Evolutionary conservation across 2,113 vertebrate genomes (phyloP).

Genomic region (Oryzias celebensis): DNA sequence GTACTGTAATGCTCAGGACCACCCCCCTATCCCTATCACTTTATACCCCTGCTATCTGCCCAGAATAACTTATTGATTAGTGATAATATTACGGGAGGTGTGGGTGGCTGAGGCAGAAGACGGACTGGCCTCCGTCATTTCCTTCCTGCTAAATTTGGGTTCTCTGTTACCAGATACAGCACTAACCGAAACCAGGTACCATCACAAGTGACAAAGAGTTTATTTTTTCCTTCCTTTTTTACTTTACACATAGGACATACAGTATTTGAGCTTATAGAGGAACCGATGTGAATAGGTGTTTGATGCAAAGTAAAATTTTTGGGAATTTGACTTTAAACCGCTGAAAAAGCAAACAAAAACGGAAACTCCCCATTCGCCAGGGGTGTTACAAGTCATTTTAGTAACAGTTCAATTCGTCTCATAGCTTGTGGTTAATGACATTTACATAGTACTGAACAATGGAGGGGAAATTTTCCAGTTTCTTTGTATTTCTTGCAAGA

Average conservation of each 20-base stretch:
- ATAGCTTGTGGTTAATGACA: no score
- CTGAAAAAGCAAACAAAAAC: slow-evolving; percentile 17
- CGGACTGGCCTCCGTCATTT: slow-evolving; percentile 74
- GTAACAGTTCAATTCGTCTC: no score
- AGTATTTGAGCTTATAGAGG: neutral
- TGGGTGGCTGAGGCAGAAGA: slow-evolving; percentile 66
- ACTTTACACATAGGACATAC: slow-evolving; percentile 1
- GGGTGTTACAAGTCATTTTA: neutral
- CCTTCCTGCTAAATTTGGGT: slow-evolving; percentile 66
- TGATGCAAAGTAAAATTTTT: slow-evolving; percentile 16
- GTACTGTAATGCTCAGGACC: slow-evolving; percentile 72
- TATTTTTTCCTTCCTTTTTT: neutral
- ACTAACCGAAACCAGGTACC: slow-evolving; percentile 55
- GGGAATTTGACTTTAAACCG: slow-evolving; percentile 15
- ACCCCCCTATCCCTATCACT: slow-evolving; percentile 57
- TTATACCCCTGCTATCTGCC: slow-evolving; percentile 67
- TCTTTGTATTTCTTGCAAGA: no score
- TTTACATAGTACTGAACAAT: no score
- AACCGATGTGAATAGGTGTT: neutral
- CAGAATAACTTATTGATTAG: slow-evolving; percentile 67
- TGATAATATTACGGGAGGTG: slow-evolving; percentile 71
- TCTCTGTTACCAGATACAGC: slow-evolving; percentile 65
- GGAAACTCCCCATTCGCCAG: slow-evolving; percentile 12
- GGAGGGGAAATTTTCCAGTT: no score
- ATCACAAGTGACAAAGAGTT: slow-evolving; percentile 26